phyloP scores from a whole-genome alignment of 2,113 vertebrate genomes.

The Physeter macrocephalus region DNA sequence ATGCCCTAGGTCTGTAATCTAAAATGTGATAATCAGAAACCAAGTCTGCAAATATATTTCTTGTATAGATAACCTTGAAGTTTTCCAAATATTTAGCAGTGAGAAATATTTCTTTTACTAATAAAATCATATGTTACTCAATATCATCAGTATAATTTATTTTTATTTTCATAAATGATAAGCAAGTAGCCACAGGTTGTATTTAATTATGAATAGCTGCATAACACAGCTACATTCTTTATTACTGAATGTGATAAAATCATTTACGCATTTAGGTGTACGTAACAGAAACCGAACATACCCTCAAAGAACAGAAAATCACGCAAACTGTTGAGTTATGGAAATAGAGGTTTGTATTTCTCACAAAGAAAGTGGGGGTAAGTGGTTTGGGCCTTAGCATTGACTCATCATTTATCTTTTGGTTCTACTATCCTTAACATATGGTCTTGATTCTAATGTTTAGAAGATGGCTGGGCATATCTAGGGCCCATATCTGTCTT shows the following conservation, averaged over 20 bases:
- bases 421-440: background rate
- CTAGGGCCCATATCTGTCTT: background rate
- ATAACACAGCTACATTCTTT: background rate
- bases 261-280: background rate
- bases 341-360: background rate
- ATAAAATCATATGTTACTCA: background rate
- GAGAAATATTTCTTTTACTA: background rate
- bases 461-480: background rate
- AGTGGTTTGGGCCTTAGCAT: background rate
- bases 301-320: background rate
- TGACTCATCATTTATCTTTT: background rate
- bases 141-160: background rate
- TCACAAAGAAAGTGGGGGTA: background rate
- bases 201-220: slow-evolving; percentile 14
- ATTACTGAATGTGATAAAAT: background rate
- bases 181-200: background rate
- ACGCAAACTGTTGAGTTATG: background rate
- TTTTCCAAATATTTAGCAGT: slow-evolving; percentile 10
- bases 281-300: background rate
- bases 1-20: background rate
- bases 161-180: slow-evolving; percentile 22
- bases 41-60: background rate
- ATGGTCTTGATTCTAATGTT: background rate
- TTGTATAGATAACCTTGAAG: background rate
- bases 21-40: background rate